Percentiles rank a stretch among this genome's conserved stretches.
Conservation (phyloP, 2,113 vertebrate species). For the Pandion haliaetus region DNA sequence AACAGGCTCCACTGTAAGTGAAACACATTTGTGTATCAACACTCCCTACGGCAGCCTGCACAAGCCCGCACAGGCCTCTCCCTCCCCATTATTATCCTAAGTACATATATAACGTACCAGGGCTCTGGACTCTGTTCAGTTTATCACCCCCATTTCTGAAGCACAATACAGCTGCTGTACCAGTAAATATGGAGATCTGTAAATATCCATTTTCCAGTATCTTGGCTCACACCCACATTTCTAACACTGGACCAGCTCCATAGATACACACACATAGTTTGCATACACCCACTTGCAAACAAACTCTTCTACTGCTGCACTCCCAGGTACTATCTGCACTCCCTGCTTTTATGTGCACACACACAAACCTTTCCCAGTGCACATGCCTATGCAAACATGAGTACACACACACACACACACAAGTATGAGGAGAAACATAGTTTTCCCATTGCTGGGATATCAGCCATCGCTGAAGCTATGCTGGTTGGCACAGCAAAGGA, state of each 20-base stretch:
- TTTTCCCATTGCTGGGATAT: background rate
- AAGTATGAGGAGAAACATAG: background rate
- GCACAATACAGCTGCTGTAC: background rate
- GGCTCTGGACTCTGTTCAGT: background rate
- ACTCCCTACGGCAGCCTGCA: background rate
- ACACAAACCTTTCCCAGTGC: background rate
- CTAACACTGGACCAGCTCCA: background rate
- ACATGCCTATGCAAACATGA: background rate
- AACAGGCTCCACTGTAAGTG: background rate
- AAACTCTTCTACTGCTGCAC: background rate
- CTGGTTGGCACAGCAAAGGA: constrained; percentile 7
- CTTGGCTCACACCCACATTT: background rate
- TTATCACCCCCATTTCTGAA: background rate
- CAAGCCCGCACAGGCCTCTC: background rate
- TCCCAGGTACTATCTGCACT: background rate
- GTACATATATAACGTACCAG: background rate
- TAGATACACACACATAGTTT: background rate
- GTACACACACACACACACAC: background rate
- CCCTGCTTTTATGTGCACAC: background rate
- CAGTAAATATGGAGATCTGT: background rate
- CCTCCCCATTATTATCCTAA: background rate
- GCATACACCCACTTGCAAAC: background rate
- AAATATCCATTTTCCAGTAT: background rate
- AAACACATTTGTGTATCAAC: background rate
- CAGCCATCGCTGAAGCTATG: background rate